Evolutionary conservation across 2,888 invertebrate genomes (phyloP).

Genomic region (Hipparchia semele): DNA sequence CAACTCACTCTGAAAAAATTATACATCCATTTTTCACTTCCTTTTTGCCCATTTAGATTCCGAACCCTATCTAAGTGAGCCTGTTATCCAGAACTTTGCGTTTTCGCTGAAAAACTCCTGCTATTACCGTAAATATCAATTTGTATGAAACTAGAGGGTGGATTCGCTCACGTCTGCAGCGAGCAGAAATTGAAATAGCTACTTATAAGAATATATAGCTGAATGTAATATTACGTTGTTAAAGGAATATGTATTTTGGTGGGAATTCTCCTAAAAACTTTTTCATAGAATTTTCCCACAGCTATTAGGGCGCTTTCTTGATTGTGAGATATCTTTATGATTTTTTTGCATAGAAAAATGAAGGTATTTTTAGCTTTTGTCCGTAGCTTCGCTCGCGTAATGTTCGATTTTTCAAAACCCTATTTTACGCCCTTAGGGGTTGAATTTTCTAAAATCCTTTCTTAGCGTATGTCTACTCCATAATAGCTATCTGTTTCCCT

Average conservation of each 20-base stretch:
- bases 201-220: conserved; percentile 55
- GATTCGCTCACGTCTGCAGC: conserved; percentile 54
- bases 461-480: too few species aligned
- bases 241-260: conserved; percentile 9
- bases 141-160: conserved; percentile 80
- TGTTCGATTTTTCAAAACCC: too few species aligned
- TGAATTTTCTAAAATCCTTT: too few species aligned
- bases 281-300: neutral
- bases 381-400: too few species aligned
- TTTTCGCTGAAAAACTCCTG: conserved; percentile 76
- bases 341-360: neutral
- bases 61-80: conserved; percentile 70
- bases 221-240: conserved; percentile 27
- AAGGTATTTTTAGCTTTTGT: too few species aligned
- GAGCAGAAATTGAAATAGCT: conserved; percentile 72
- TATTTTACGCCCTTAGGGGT: too few species aligned
- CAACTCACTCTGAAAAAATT: conserved; percentile 47
- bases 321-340: neutral
- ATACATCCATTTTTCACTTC: conserved; percentile 70
- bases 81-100: conserved; percentile 76
- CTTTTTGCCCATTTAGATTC: conserved; percentile 75
- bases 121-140: conserved; percentile 83
- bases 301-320: neutral
- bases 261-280: neutral
- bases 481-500: too few species aligned